Evolutionary conservation across 2,888 invertebrate genomes (phyloP), one percentile per base, ranked within the genome.

Genomic region (Eristalinus aeneus): DNA sequence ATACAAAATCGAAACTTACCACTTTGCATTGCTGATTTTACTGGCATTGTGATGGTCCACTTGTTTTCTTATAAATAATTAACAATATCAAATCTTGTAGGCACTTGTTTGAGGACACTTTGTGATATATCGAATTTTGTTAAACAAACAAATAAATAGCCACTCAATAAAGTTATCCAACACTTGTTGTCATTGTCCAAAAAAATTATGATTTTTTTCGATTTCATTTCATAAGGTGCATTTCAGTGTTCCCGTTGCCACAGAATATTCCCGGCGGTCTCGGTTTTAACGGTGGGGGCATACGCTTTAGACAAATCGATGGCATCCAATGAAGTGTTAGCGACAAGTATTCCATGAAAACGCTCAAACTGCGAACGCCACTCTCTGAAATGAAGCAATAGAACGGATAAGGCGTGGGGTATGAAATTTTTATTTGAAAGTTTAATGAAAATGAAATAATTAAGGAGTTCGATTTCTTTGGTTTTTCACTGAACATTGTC

Each of bases 251-350:
- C 8, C 36, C 6, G 60, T 67, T 75, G 12, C 27, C 36, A 46
- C 73, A 34, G 54, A 69, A 67, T 58, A 27, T 76, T 89, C 91
- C 91, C 80, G 91, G 91, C 88, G 91, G 91, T 89, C 90, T 89
- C 63, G 90, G 90, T 83, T 90, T 91, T 71, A 90, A 89, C 81
- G 90, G 90, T 85, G 91, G 90, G 61, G 89, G 89, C 89, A 90
- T 89, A 89, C 90, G 90, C 89, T 90, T 90, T 69, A 89, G 88
- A 88, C 89, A 89, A 87, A 89, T 90, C 88, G 89, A 89, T 89
- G 89, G 89, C 89, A 90, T 88, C 89, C 89, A 89, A 88, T 80
- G 46, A 46, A 46, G 88, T 75, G 72, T 58, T 68, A 76, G 36
- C 53, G 27, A 34, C 68, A 73, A 32, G 76, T 77, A 77, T 81